phyloP scores from a whole-genome alignment of 2,113 vertebrate genomes.

The Charadrius vociferus region DNA sequence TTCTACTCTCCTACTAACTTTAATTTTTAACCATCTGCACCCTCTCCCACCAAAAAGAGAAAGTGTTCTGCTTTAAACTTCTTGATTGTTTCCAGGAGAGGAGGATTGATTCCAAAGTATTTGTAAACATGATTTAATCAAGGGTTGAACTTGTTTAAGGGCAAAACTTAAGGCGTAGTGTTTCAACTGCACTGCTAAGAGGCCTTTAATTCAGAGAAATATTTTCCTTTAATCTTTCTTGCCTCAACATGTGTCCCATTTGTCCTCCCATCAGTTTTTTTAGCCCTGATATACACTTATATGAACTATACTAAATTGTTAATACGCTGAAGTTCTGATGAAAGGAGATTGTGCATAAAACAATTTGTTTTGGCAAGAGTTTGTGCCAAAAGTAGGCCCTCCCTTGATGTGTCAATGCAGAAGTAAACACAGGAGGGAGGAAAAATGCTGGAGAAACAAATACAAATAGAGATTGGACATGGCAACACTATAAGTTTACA shows the following conservation, averaged over 20 bases:
- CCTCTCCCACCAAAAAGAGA: not conserved
- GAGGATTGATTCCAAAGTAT: conserved; percentile 3
- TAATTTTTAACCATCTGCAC: not conserved
- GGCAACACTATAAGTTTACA: conserved; percentile 66
- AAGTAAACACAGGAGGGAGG: conserved; percentile 72
- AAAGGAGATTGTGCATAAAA: conserved; percentile 72
- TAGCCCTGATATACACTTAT: conserved; percentile 26
- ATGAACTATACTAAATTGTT: conserved; percentile 44
- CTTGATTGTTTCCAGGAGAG: not conserved
- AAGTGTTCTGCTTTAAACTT: not conserved
- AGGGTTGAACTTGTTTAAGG: conserved; percentile 12
- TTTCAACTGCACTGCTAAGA: not conserved
- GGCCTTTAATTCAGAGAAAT: conserved; percentile 10
- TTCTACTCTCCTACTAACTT: not conserved
- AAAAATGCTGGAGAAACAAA: conserved; percentile 71
- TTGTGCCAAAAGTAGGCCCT: conserved; percentile 64
- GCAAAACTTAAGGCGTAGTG: not conserved
- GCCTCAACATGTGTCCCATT: conserved; percentile 57
- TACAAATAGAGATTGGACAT: conserved; percentile 67
- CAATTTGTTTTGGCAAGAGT: conserved; percentile 72
- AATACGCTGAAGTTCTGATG: conserved; percentile 69
- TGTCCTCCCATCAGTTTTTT: conserved; percentile 25
- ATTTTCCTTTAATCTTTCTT: not conserved
- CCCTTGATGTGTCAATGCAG: conserved; percentile 77
- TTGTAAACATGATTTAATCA: conserved; percentile 25